Conservation (phyloP, 2,797 vertebrate species). For the Sphenopsis melanotis region DNA sequence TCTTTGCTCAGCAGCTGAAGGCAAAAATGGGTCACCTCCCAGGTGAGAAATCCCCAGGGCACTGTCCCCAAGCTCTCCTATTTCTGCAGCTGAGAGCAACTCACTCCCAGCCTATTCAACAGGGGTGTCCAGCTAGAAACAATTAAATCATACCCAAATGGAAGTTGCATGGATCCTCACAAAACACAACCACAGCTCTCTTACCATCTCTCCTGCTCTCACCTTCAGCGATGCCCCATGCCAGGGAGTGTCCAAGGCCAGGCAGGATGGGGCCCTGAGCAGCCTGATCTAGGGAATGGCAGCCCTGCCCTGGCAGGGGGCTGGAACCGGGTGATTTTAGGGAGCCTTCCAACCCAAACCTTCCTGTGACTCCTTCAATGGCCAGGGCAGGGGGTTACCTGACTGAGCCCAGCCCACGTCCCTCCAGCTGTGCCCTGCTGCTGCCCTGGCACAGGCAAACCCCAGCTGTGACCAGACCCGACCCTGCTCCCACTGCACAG, state of each 20-base stretch:
- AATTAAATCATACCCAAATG: neutral
- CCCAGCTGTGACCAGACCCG: fast-evolving
- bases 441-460: neutral
- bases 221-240: neutral
- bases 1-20: neutral
- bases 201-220: neutral
- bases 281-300: fast-evolving
- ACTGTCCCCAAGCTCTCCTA: neutral
- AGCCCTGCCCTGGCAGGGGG: neutral
- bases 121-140: neutral
- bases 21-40: neutral
- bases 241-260: neutral
- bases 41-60: neutral
- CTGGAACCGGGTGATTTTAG: neutral
- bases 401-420: fast-evolving
- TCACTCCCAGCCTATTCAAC: neutral
- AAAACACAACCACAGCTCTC: neutral
- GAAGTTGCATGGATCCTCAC: neutral
- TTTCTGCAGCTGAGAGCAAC: neutral
- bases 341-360: neutral
- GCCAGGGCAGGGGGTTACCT: fast-evolving
- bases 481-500: neutral
- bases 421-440: neutral
- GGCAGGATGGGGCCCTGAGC: neutral
- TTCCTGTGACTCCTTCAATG: fast-evolving